Evolutionary conservation across 1,140 invertebrate genomes (phyloP), one percentile per base, ranked within the genome.

Genomic region (Holcopasites calliopsidis): DNA sequence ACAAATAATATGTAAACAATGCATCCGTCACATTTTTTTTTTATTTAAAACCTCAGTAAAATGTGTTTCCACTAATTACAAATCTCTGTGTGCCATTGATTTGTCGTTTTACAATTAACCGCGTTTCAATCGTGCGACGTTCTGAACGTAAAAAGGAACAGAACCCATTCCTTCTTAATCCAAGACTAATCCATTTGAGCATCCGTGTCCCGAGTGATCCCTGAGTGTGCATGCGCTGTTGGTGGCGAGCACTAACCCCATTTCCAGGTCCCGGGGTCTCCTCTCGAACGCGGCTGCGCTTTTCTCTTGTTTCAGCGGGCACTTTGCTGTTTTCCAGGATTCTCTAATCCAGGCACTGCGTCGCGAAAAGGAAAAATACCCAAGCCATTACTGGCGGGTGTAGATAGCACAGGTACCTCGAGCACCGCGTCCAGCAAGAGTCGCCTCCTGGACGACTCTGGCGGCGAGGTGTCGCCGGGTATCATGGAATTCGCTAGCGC

Each of bases 271-370:
- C 92, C 89, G 90, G 90, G 83, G 68, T 82, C 90, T 90, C 88
- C 90, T 83, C 92, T 88, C 91, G 92, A 47, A 91, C 91, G 88
- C 80, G 86, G 90, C 88, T 88, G 89, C 91, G 93, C 91, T 92
- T 92, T 90, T 93, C 88, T 93, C 90, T 92, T 91, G 91, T 94
- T 94, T 93, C 94, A 95, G 95, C 95, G 95, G 88, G 95, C 94
- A 88, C 94, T 96, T 90, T 96, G 95, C 94, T 97, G 95, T 94
- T 96, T 96, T 95, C 95, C 96, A 93, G 95, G 95, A 94, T 94
- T 96, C 94, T 92, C 95, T 95, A 94, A 96, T 95, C 93, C 95
- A 94, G 93, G 95, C 94, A 92, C 94, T 95, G 87, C 94, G 93
- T 93, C 94, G 93, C 92, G 95, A 95, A 95, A 96, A 94, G 94